These are phyloP conservation scores for Columba livia DNA, from an alignment of 2,113 vertebrate genomes.

Conservation along the genomic window DNA sequence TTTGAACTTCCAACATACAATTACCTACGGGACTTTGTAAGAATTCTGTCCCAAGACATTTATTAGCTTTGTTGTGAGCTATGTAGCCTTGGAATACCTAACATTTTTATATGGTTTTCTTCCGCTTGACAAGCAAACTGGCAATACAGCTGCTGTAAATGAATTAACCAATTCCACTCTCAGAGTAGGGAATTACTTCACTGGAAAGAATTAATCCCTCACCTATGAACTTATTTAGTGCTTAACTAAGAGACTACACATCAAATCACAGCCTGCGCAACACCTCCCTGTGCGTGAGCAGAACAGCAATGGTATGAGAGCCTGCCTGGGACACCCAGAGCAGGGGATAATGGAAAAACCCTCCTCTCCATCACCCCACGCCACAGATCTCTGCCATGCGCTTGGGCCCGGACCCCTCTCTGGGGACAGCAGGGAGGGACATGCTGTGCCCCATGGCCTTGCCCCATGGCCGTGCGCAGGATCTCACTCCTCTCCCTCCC, in stretches of 20 bases:
- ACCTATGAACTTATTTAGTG: neutral
- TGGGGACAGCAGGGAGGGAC: neutral
- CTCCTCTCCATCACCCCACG: neutral
- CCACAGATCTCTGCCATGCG: accelerated
- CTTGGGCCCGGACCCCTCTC: neutral
- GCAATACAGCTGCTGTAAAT: neutral
- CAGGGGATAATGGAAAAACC: neutral
- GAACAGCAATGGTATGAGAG: accelerated
- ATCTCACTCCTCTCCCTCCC: neutral
- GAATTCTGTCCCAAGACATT: neutral
- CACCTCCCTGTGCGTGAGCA: neutral
- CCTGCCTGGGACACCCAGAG: neutral
- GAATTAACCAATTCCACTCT: neutral
- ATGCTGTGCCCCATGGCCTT: accelerated
- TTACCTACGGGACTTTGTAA: neutral
- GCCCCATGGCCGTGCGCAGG: too few species aligned
- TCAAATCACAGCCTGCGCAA: neutral
- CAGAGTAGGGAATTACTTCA: neutral
- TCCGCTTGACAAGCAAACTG: neutral
- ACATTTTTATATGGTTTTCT: neutral
- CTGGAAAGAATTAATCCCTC: neutral
- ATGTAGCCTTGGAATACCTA: neutral
- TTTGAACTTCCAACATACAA: neutral
- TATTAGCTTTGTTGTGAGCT: neutral
- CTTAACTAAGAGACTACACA: neutral